A percentile compares a stretch with the other conserved stretches of the same genome.
Evolutionary conservation across 2,113 vertebrate species (phyloP).

Genomic region (Ascaphus truei): DNA sequence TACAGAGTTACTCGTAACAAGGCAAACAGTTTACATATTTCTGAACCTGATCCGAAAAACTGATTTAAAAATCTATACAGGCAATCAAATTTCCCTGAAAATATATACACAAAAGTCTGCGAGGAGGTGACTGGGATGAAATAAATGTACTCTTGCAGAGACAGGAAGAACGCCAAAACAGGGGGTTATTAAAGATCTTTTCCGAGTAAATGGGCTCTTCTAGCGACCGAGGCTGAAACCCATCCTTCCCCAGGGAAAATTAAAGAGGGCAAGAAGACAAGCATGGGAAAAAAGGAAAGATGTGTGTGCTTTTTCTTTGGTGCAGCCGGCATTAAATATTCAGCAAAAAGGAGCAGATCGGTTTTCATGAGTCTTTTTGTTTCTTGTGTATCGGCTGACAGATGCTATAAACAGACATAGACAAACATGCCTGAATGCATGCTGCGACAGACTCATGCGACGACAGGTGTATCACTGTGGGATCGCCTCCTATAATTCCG

Average conservation of each 20-base stretch:
- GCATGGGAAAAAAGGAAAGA: slow-evolving; percentile 64
- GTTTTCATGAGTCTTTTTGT: slow-evolving; percentile 85
- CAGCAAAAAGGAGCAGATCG: slow-evolving; percentile 71
- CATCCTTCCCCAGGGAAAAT: slow-evolving; percentile 75
- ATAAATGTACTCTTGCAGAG: slow-evolving; percentile 81
- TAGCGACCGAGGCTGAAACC: slow-evolving; percentile 71
- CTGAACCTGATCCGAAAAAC: slow-evolving; percentile 80
- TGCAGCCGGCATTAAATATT: slow-evolving; percentile 81
- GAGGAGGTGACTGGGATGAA: slow-evolving; percentile 87
- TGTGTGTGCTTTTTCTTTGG: slow-evolving; percentile 70
- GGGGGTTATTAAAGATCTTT: slow-evolving; percentile 64
- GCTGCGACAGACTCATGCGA: slow-evolving; percentile 43
- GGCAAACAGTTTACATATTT: slow-evolving; percentile 87
- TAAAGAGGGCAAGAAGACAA: slow-evolving; percentile 70
- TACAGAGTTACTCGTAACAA: slow-evolving; percentile 55
- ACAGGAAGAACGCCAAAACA: slow-evolving; percentile 78
- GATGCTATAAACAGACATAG: slow-evolving; percentile 88
- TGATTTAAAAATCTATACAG: slow-evolving; percentile 87
- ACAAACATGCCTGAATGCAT: slow-evolving; percentile 68
- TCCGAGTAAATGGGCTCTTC: slow-evolving; percentile 71
- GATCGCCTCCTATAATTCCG: slow-evolving; percentile 21
- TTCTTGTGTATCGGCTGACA: slow-evolving; percentile 84
- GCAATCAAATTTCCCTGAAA: slow-evolving; percentile 86
- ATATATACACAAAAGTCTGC: slow-evolving; percentile 87
- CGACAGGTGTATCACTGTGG: slow-evolving; percentile 35